These are phyloP conservation scores for Dendropsophus ebraccatus DNA, from an alignment of 2,113 vertebrate species.

Conservation along the genomic window DNA sequence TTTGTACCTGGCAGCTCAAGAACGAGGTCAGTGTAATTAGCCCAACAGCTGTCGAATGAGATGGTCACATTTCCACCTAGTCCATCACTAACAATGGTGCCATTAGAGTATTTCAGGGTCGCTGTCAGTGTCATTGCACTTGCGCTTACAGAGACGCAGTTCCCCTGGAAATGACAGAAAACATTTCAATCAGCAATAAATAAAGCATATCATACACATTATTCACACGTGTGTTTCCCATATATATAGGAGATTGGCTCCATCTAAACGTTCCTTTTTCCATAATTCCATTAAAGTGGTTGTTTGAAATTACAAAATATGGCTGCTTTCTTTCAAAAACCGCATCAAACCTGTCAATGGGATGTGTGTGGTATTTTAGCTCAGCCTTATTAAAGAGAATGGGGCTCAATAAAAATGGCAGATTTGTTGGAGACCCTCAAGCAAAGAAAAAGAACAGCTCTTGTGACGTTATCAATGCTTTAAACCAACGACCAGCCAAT, in stretches of 20 bases:
- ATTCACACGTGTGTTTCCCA: not conserved
- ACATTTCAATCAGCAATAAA: slow-evolving; percentile 1
- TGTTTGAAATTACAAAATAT: no score
- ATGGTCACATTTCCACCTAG: slow-evolving; percentile 81
- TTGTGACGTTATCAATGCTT: no score
- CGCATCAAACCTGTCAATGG: no score
- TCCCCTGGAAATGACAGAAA: slow-evolving; percentile 69
- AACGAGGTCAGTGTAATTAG: slow-evolving; percentile 82
- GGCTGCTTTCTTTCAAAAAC: no score
- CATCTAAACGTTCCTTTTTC: no score
- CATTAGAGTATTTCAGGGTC: slow-evolving; percentile 69
- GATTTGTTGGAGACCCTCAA: no score
- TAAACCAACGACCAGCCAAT: no score
- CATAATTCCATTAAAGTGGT: no score
- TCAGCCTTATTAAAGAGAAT: no score
- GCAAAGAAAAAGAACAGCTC: no score
- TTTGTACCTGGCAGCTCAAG: slow-evolving; percentile 70
- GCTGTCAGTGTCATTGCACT: slow-evolving; percentile 75
- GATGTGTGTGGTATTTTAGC: no score
- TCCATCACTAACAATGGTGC: slow-evolving; percentile 63
- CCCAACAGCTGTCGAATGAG: slow-evolving; percentile 81
- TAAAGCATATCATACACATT: not conserved
- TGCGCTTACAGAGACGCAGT: slow-evolving; percentile 83
- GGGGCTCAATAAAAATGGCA: no score
- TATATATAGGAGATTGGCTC: not conserved